phyloP scores from a whole-genome alignment of 2,888 invertebrate species.

The Cryptus viduatorius region DNA sequence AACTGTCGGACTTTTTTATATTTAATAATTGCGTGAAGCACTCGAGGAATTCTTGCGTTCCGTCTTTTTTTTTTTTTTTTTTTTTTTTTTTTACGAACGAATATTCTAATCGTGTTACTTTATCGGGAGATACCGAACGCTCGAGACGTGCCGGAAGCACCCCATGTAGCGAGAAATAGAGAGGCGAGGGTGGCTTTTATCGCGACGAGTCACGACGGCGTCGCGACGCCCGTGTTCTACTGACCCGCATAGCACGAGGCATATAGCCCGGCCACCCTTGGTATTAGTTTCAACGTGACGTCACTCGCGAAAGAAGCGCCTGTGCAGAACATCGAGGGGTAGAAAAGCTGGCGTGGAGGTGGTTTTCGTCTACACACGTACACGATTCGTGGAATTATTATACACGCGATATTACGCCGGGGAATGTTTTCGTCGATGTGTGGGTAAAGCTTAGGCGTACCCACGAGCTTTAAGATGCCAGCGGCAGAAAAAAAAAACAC shows the following conservation, averaged over 20 bases:
- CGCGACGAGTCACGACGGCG: conserved; percentile 59
- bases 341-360: not conserved
- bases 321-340: conserved; percentile 67
- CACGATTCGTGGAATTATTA: not conserved
- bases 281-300: conserved; percentile 69
- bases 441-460: not conserved
- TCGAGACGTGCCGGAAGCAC: not conserved
- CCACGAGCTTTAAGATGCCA: not conserved
- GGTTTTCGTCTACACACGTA: not conserved
- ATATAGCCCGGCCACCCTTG: conserved; percentile 61
- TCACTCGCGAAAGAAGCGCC: conserved; percentile 69
- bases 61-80: not conserved
- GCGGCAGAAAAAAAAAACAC: not conserved
- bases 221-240: conserved; percentile 78
- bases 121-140: not conserved
- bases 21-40: not conserved
- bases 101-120: not conserved
- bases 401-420: conserved; percentile 2
- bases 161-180: too few species aligned
- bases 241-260: conserved; percentile 78
- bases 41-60: not conserved
- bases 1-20: not conserved
- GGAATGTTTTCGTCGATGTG: not conserved
- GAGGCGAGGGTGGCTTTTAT: conserved; percentile 29
- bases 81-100: not conserved